Evolutionary conservation across 2,797 vertebrate species (phyloP).

Genomic region (Morus bassanus): DNA sequence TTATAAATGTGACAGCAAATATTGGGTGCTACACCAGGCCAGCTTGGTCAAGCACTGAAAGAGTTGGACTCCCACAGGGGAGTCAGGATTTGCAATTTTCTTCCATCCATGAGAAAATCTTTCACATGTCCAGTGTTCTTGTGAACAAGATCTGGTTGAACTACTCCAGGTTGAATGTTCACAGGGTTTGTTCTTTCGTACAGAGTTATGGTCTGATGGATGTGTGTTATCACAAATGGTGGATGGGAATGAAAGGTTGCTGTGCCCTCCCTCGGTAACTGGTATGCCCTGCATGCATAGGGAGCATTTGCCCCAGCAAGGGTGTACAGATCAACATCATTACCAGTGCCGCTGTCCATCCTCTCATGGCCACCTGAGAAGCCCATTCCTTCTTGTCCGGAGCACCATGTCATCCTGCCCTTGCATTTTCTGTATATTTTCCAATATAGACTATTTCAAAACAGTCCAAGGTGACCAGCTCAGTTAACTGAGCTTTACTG

Average conservation of each 20-base stretch:
- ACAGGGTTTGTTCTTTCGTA: not conserved
- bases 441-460: not conserved
- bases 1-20: not conserved
- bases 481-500: not conserved
- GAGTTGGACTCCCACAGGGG: not conserved
- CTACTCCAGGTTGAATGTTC: not conserved
- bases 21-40: not conserved
- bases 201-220: not conserved
- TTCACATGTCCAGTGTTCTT: not conserved
- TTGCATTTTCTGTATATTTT: not conserved
- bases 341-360: not conserved
- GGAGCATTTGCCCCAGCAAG: not conserved
- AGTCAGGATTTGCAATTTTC: not conserved
- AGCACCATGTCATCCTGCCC: not conserved
- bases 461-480: not conserved
- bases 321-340: not conserved
- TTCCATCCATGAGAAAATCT: not conserved
- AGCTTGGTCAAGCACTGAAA: not conserved
- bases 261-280: not conserved
- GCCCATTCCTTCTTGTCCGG: not conserved
- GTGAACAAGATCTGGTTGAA: not conserved
- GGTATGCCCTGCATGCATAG: fast-evolving
- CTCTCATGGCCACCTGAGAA: not conserved
- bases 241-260: not conserved
- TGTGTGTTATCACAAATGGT: not conserved